phyloP scores from a whole-genome alignment of 2,888 invertebrate species.

The Fragum fragum region DNA sequence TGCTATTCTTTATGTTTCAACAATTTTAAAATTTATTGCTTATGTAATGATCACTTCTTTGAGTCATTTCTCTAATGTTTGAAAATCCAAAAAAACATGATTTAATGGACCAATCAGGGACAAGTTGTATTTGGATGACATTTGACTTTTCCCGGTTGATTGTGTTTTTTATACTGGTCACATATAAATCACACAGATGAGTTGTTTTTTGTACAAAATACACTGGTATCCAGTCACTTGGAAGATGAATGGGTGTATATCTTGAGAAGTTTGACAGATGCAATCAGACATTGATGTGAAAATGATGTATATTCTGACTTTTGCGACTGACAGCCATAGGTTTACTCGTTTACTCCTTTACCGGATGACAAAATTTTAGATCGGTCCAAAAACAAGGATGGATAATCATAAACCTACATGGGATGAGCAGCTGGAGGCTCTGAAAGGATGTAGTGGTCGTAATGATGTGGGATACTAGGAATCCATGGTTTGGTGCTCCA shows the following conservation, averaged over 20 bases:
- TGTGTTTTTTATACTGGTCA: slow-evolving; percentile 8
- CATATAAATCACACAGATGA: slow-evolving; percentile 11
- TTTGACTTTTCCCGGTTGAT: slow-evolving; percentile 60
- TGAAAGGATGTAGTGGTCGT: no score
- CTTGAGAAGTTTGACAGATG: slow-evolving; percentile 29
- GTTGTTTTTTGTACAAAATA: slow-evolving; percentile 13
- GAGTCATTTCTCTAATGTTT: slow-evolving; percentile 11
- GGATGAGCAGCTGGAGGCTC: no score
- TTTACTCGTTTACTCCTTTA: background rate
- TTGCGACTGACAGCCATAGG: slow-evolving; percentile 17
- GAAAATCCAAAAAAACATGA: background rate
- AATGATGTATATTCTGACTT: slow-evolving; percentile 58
- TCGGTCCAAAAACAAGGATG: no score
- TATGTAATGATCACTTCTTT: slow-evolving; percentile 20
- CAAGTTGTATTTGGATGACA: slow-evolving; percentile 40
- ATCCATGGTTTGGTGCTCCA: no score
- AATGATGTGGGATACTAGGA: no score
- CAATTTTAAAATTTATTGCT: background rate
- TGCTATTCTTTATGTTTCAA: background rate
- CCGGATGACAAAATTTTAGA: background rate
- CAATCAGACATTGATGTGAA: slow-evolving; percentile 57
- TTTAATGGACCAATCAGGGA: slow-evolving; percentile 43
- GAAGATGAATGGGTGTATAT: slow-evolving; percentile 28
- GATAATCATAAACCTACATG: no score
- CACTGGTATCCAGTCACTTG: slow-evolving; percentile 25